phyloP scores from a whole-genome alignment of 2,888 invertebrate species.

The Griposia aprilina region DNA sequence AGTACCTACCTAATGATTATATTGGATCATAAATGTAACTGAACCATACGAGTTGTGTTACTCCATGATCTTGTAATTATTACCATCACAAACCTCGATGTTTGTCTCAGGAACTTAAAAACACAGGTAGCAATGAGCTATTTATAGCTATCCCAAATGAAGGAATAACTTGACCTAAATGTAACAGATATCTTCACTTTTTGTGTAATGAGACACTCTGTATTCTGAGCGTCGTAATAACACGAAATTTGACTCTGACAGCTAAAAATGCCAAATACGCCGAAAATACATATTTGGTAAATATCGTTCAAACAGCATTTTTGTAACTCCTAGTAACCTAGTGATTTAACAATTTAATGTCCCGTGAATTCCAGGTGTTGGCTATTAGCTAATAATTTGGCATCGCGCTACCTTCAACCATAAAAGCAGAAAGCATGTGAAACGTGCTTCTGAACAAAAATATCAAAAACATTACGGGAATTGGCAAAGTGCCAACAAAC shows the following conservation, averaged over 20 bases:
- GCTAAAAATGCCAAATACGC: conserved; percentile 10
- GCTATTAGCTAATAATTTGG: conserved; percentile 54
- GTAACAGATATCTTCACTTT: not conserved
- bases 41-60: not conserved
- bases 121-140: conserved; percentile 49
- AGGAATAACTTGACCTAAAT: conserved; percentile 48
- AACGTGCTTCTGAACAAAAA: conserved; percentile 86
- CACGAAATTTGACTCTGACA: conserved; percentile 56
- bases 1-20: not conserved
- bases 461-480: conserved; percentile 85
- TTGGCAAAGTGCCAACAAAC: conserved; percentile 82
- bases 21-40: not conserved
- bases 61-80: not conserved
- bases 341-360: conserved; percentile 25
- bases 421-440: conserved; percentile 84
- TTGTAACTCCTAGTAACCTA: conserved; percentile 40
- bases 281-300: conserved; percentile 38
- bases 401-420: conserved; percentile 77
- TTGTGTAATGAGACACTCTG: conserved; percentile 10
- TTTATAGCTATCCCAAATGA: conserved; percentile 43
- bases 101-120: conserved; percentile 5
- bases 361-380: conserved; percentile 50
- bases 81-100: not conserved
- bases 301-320: conserved; percentile 17
- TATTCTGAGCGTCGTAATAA: conserved; percentile 25